Conservation (phyloP, 2,113 vertebrate genomes). For the Myotis lucifugus region DNA sequence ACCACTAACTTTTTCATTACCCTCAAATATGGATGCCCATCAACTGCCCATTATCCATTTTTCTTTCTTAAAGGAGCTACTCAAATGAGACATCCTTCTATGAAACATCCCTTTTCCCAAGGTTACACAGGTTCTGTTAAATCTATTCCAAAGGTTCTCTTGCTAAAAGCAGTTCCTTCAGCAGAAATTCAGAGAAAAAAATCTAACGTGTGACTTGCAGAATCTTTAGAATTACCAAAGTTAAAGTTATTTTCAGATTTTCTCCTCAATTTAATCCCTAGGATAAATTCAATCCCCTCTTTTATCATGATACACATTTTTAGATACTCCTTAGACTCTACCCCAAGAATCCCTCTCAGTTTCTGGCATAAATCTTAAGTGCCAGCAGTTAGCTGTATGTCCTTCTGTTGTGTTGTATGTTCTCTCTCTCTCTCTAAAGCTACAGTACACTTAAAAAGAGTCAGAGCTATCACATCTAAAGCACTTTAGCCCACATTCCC, state of each 20-base stretch:
- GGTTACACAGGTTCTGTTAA: neutral
- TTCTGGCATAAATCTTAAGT: neutral
- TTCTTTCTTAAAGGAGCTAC: constrained; percentile 52
- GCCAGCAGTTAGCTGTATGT: neutral
- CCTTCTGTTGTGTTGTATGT: neutral
- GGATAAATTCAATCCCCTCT: constrained; percentile 2
- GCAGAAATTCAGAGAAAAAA: constrained; percentile 51
- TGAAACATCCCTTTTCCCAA: neutral
- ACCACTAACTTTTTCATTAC: constrained; percentile 38
- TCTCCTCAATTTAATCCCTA: neutral
- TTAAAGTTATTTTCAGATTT: constrained; percentile 40
- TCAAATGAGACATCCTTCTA: neutral
- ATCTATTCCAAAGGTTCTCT: constrained; percentile 16
- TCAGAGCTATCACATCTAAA: neutral
- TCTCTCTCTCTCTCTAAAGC: neutral
- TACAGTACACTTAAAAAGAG: neutral
- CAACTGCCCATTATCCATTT: neutral
- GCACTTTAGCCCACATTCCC: neutral
- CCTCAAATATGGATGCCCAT: neutral
- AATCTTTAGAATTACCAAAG: constrained; percentile 23
- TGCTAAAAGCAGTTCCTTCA: constrained; percentile 36
- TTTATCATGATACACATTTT: constrained; percentile 18
- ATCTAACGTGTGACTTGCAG: neutral
- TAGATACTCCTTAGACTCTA: neutral
- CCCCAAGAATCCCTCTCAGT: neutral